Base-by-base conservation (phyloP, 1,140 invertebrate species). In the Trinorchestia longiramus region DNA sequence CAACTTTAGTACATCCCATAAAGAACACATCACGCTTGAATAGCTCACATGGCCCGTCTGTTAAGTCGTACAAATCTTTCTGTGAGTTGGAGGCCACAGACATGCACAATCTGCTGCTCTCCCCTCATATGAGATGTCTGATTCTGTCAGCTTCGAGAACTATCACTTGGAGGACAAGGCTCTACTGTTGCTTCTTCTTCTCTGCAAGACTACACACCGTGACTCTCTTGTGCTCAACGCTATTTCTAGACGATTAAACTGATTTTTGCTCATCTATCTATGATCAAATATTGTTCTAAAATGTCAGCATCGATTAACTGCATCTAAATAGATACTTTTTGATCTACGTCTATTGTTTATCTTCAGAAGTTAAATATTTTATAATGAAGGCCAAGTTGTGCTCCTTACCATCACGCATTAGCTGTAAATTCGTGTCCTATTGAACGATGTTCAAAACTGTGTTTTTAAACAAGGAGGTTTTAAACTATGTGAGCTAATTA, bases 101-200 rank as follows among this genome's bases (percentile, higher is more conserved):
- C 92, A 23, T 44, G 92, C 44, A 11, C 92, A 94, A 44, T 15
- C 44, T 43, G 45, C 36, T 43, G 6, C 44, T 45, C 44, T 36
- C 8, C 47, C 44, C 47, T 94, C 92, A 44, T 94, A 47, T 45
- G 17, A 19, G 44, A 6, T 94, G 92, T 94, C 92, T 94, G 3
- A 94, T 45, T 94, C 43, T 43, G 92, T 94, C 44, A 94, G 92
- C 92, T 94, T 44, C 43, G 36, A 94, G 92, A 94, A 94, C 43
- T 94, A 94, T 94, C 92, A 94, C 92, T 45, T 43, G 44, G 41
- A 43, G 92, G 3, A 94, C 92, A 94, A 47, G 43, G 92, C 92
- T 47, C 92, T 47, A 43, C 88, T 43, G n/a, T 90, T 42, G 41
- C 11, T 0, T 36, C 11, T 0, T 36, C 88, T 90, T 90, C 88